Evolutionary conservation across 2,113 vertebrate genomes (phyloP).

Genomic region (Syngnathoides biaculeatus): DNA sequence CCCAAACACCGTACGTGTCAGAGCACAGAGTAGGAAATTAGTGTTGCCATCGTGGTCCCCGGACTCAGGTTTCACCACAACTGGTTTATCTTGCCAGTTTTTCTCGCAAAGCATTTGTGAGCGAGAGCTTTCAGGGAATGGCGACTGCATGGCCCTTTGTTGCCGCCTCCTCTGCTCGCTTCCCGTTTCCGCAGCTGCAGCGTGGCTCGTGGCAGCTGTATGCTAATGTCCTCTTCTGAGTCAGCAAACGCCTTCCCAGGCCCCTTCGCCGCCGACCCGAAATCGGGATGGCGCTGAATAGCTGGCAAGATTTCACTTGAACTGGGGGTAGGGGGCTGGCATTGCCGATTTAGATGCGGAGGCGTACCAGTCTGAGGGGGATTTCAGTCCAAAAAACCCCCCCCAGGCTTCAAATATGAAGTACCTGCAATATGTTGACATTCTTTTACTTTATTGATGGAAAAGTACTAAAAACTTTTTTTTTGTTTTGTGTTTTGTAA

Average conservation of each 20-base stretch:
- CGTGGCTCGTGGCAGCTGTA: conserved; percentile 66
- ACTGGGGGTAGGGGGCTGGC: not conserved
- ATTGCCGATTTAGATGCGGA: no score
- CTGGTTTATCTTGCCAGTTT: conserved; percentile 5
- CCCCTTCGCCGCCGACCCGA: conserved; percentile 9
- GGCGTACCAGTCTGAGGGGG: no score
- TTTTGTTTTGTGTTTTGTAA: no score
- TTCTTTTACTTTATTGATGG: not conserved
- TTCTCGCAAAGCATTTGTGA: conserved; percentile 21
- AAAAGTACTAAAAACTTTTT: no score
- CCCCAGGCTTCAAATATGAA: not conserved
- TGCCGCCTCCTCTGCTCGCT: not conserved
- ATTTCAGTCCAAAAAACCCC: no score
- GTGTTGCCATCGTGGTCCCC: no score
- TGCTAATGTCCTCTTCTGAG: conserved; percentile 68
- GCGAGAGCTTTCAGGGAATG: conserved; percentile 20
- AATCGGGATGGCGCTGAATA: not conserved
- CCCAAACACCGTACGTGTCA: no score
- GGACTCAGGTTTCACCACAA: not conserved
- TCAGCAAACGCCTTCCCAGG: conserved; percentile 61
- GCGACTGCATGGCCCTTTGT: conserved; percentile 11
- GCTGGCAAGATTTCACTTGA: not conserved
- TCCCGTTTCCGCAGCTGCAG: conserved; percentile 42
- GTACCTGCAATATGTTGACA: no score
- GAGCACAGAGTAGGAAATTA: no score